phyloP scores from a whole-genome alignment of 2,888 invertebrate species.

The Drosophila paramelanica region DNA sequence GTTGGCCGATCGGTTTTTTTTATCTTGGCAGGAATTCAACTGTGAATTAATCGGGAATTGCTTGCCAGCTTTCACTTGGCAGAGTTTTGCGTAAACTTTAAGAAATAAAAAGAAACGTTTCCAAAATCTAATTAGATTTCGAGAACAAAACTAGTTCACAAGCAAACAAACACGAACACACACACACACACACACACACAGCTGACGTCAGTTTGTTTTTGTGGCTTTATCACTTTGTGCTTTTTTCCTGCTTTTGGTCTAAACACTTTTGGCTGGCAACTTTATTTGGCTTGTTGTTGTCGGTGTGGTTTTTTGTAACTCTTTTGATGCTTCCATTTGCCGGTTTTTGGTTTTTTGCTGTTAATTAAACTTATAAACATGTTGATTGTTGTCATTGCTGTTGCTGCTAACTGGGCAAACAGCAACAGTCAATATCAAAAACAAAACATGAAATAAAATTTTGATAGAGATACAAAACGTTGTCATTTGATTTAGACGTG shows the following conservation, averaged over 20 bases:
- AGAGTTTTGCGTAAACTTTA: constrained; percentile 17
- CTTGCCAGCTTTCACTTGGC: constrained; percentile 52
- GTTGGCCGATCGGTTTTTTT: background rate
- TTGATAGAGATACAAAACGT: constrained; percentile 46
- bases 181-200: background rate
- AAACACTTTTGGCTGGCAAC: constrained; percentile 46
- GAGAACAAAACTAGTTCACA: constrained; percentile 70
- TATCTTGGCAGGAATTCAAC: constrained; percentile 31
- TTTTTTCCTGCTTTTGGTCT: constrained; percentile 28
- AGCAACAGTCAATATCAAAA: constrained; percentile 26
- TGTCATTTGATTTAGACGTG: constrained; percentile 17
- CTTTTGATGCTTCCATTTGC: constrained; percentile 50
- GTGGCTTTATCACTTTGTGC: constrained; percentile 35
- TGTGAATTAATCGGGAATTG: constrained; percentile 9
- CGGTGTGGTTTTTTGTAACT: background rate
- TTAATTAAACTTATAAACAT: constrained; percentile 66
- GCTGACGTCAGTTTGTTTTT: constrained; percentile 35
- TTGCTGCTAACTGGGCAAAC: constrained; percentile 21
- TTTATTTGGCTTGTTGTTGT: constrained; percentile 39
- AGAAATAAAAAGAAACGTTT: constrained; percentile 59
- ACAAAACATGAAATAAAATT: constrained; percentile 7
- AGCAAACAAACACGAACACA: background rate
- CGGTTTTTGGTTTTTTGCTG: constrained; percentile 56
- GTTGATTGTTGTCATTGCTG: constrained; percentile 28
- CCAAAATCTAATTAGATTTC: constrained; percentile 69